Evolutionary conservation across 2,797 vertebrate genomes (phyloP).

Genomic region (Kryptolebias ocellatus): DNA sequence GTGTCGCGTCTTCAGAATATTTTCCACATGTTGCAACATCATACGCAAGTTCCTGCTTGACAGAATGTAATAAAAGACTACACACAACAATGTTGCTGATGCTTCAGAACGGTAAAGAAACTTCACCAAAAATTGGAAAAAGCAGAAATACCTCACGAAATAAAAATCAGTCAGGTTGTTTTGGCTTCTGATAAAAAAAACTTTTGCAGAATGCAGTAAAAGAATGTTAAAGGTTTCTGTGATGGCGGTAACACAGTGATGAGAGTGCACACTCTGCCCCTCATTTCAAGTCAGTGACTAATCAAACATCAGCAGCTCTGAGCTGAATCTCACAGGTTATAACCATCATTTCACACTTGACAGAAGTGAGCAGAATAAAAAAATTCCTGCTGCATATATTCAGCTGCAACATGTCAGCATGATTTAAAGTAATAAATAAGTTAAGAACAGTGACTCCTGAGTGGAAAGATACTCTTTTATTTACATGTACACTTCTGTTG

Average conservation of each 20-base stretch:
- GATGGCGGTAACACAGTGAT: slow-evolving; percentile 14
- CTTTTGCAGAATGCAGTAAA: slow-evolving; percentile 18
- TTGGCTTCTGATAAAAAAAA: not conserved
- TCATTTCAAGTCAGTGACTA: slow-evolving; percentile 31
- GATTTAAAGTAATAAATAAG: not conserved
- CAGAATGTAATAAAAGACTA: not conserved
- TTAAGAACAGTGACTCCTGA: not conserved
- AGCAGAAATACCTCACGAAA: too few relatives aligned
- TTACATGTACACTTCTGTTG: slow-evolving; percentile 3
- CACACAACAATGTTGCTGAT: not conserved
- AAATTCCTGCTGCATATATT: slow-evolving; percentile 9
- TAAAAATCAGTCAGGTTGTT: not conserved
- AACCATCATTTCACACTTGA: slow-evolving; percentile 11
- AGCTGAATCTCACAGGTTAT: slow-evolving; percentile 14
- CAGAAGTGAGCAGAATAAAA: not conserved
- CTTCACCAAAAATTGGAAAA: too few relatives aligned
- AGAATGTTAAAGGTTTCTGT: slow-evolving; percentile 30
- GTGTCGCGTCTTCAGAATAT: not conserved
- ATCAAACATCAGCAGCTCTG: slow-evolving; percentile 21
- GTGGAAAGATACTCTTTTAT: not conserved
- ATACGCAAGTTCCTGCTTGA: not conserved
- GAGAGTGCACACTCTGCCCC: slow-evolving; percentile 6
- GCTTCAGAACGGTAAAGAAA: not conserved
- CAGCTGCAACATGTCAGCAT: not conserved
- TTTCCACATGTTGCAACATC: not conserved